Evolutionary conservation across 2,113 vertebrate genomes (phyloP), one percentile per base, ranked within the genome.

Genomic region (Eurystomus gularis): DNA sequence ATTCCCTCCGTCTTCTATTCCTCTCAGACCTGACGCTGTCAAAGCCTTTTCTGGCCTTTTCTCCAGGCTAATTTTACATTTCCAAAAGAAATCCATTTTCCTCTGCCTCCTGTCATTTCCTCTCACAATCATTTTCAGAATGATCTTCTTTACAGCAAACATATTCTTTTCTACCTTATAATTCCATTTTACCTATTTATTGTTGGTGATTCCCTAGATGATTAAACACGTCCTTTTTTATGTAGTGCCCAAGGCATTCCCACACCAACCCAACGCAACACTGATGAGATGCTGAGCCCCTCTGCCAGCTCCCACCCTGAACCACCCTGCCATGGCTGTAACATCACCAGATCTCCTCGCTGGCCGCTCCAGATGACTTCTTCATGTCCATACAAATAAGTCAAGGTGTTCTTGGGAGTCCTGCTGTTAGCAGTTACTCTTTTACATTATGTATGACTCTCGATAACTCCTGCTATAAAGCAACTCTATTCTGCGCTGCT

Each of bases 1-100:
- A 88, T 68, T 78, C 52, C 40, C 23, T 71, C 35, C 39, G 64
- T 77, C 25, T n/a, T 66, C 58, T 57, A 6, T 57, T 77, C 58
- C 33, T 85, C 42, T 26, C 51, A 78, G 39, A 80, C 70, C 60
- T 71, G 79, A 77, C 82, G 46, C 44, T 51, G 46, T 54, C 57
- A 82, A 82, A 90, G 39, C 11, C 66, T 87, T 82, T 82, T 52
- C 69, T 79, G 87, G 69, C 57, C 55, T 81, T 93, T 90, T 66
- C 68, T 94, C 55, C 55, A 81, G 80, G 68, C 68, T 80, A 83
- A 83, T 90, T 92, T 86, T 92, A 75, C 54, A 93, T 94, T 96
- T 93, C 90, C 5, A 39, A 75, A 93, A 86, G 46, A 4, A 95
- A 88, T 54, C 7, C 1, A 60, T 75, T 93, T 94, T 86, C 31